These are phyloP conservation scores for Luehdorfia chinensis DNA, from an alignment of 1,140 invertebrate species.

Conservation along the genomic window DNA sequence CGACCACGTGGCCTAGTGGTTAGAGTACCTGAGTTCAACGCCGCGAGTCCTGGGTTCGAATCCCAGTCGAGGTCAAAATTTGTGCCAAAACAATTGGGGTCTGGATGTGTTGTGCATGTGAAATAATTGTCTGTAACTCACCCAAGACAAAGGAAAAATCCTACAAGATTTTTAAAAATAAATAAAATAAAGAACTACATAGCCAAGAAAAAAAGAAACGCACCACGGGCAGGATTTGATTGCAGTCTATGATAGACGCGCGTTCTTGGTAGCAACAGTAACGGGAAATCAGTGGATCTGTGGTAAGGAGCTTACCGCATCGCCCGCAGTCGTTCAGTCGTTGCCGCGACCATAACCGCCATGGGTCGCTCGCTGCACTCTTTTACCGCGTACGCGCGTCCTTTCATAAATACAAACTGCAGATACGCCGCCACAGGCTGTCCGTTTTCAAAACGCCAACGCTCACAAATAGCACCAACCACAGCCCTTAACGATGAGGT, in stretches of 20 bases:
- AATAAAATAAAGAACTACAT: too few relatives aligned
- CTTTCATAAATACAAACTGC: slow-evolving; percentile 30
- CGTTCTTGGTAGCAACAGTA: slow-evolving; percentile 35
- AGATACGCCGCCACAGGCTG: slow-evolving; percentile 49
- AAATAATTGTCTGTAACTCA: too few relatives aligned
- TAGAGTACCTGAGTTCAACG: too few relatives aligned
- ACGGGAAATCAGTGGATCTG: slow-evolving; percentile 9
- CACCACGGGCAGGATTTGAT: slow-evolving; percentile 23
- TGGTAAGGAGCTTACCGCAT: slow-evolving; percentile 16
- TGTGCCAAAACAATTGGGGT: too few relatives aligned
- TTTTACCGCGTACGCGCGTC: slow-evolving; percentile 40
- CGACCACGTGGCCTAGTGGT: too few relatives aligned
- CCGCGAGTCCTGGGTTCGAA: too few relatives aligned
- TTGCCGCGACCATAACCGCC: slow-evolving; percentile 46
- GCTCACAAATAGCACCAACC: slow-evolving; percentile 62
- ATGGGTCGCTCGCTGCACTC: slow-evolving; percentile 58
- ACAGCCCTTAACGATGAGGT: slow-evolving; percentile 58
- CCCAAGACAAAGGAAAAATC: too few relatives aligned
- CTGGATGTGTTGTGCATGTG: too few relatives aligned
- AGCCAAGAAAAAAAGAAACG: background rate
- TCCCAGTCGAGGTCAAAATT: too few relatives aligned
- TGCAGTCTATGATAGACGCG: slow-evolving; percentile 2
- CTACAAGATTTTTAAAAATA: too few relatives aligned
- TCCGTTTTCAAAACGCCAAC: slow-evolving; percentile 61
- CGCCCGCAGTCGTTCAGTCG: slow-evolving; percentile 33